Evolutionary conservation across 2,888 invertebrate species (phyloP), one percentile per base, ranked within the genome.

Genomic region (Brachycybe producta): DNA sequence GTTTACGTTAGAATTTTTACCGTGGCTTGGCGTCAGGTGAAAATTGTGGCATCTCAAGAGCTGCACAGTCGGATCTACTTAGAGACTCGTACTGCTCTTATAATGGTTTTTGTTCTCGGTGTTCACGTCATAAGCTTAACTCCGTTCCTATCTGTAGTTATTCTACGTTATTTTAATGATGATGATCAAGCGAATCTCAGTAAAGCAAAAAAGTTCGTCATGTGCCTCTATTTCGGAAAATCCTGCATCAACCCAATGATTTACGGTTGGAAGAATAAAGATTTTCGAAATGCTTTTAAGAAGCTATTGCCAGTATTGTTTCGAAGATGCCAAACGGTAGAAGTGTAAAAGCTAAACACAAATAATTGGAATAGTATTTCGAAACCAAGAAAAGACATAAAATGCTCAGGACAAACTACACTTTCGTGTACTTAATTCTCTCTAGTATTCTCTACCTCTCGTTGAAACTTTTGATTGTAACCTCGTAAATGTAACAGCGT

Each of bases 241-340:
- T 59, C 57, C 11, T 56, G 58, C n/a, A 39, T 59, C 8, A 61
- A 61, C 48, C 61, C 61, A 2, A 44, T 61, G n/a, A 57, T 61
- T 17, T 61, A 60, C 41, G 60, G 57, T 1, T 60, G 59, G 59
- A 59, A 58, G 38, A 60, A 60, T 40, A 56, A 55, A 15, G 60
- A 59, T 7, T 60, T 60, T 42, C 55, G 58, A 11, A 19, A 28
- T 2, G 59, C 59, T 13, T 60, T 60, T 48, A 46, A 36, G 23
- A 46, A 46, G 26, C 32, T 46, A 21, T 28, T 43, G 28, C 21
- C 43, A 13, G 5, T 28, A 5, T 21, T 28, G 3, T 28, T 28
- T 27, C 30, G 43, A 21, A 28, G 19, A 17, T 43, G 43, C 17
- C 27, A 39, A n/a, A 39, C 24, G 17, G 28, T 43, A n/a, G n/a